Evolutionary conservation across 64 coral and sea anemone genomes (phyloP), one percentile per base, ranked within the genome.

Genomic region (Stylophora pistillata): DNA sequence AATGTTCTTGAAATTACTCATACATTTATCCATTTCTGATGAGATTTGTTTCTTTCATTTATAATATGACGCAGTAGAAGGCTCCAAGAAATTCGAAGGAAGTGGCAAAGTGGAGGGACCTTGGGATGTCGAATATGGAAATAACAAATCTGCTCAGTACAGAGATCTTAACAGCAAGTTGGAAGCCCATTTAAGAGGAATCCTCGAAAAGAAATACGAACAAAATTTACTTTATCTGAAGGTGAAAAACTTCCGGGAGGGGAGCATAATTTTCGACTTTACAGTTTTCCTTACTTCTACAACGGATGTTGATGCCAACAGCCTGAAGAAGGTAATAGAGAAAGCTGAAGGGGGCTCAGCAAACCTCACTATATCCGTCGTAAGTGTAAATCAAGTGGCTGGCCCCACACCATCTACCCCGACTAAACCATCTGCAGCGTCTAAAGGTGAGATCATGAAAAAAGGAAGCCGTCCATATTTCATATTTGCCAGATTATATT

Each of bases 191-290:
- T 70, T 68, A 70, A 70, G 13, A 10, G 18, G 0, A 65, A 34
- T 84, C 20, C 61, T 84, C 18, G 28, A 69, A 37, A 70, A 27
- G 6, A 21, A 32, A 25, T 84, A 69, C 14, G 11, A 47, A 14
- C 10, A 52, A 0, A 14, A 69, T 34, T 84, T 84, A 52, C 5
- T 25, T 21, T 0, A 6, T 17, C 60, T 84, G 10, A 61, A 70
- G 21, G 62, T 84, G n/a, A 10, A 1, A 23, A 84, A 84, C 80
- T 84, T 84, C 21, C 63, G 11, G 20, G 0, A 26, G 2, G 80
- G 80, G 69, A 84, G 80, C 16, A 14, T 70, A 11, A 68, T 66
- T 66, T 84, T 84, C 37, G 80, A 84, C 41, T 84, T 66, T 26
- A 84, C 21, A 70, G 20, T 70, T 53, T 69, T 69, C 80, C 34